These are phyloP conservation scores for Rhodophaea formosa DNA, from an alignment of 2,888 invertebrate species.

Conservation along the genomic window DNA sequence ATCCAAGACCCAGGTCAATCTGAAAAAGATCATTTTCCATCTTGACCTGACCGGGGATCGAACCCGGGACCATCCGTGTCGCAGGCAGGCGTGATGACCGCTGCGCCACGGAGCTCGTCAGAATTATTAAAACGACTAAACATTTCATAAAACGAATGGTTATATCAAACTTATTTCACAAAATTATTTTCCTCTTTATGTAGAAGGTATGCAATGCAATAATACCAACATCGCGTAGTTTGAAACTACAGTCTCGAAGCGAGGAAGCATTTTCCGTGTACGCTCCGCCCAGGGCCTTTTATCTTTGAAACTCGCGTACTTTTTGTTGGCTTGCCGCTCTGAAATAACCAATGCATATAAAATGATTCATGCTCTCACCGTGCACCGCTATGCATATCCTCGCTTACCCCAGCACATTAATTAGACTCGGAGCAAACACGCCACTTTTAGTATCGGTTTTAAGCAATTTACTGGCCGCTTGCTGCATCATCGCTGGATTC, in stretches of 20 bases:
- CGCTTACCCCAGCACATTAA: slow-evolving; percentile 54
- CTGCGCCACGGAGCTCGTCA: no score
- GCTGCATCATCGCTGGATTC: not conserved
- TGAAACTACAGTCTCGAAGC: slow-evolving; percentile 39
- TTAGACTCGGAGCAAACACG: slow-evolving; percentile 45
- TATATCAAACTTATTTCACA: not conserved
- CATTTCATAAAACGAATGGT: no score
- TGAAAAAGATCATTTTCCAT: no score
- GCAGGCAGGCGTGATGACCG: no score
- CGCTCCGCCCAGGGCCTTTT: slow-evolving; percentile 19
- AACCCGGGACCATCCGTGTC: no score
- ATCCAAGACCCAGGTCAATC: no score
- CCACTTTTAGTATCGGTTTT: slow-evolving; percentile 26
- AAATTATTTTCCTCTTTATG: not conserved
- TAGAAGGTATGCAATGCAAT: slow-evolving; percentile 29
- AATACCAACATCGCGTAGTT: slow-evolving; percentile 39
- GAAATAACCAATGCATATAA: slow-evolving; percentile 66
- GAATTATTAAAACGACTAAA: no score
- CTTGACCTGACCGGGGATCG: no score
- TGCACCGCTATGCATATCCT: slow-evolving; percentile 43
- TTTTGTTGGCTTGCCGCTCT: slow-evolving; percentile 33
- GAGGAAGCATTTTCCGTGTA: slow-evolving; percentile 21
- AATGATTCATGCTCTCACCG: slow-evolving; percentile 63
- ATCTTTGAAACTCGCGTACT: slow-evolving; percentile 19
- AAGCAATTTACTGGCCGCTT: slow-evolving; percentile 14